Conservation (phyloP, 2,113 vertebrate genomes). For the Paralichthys olivaceus region DNA sequence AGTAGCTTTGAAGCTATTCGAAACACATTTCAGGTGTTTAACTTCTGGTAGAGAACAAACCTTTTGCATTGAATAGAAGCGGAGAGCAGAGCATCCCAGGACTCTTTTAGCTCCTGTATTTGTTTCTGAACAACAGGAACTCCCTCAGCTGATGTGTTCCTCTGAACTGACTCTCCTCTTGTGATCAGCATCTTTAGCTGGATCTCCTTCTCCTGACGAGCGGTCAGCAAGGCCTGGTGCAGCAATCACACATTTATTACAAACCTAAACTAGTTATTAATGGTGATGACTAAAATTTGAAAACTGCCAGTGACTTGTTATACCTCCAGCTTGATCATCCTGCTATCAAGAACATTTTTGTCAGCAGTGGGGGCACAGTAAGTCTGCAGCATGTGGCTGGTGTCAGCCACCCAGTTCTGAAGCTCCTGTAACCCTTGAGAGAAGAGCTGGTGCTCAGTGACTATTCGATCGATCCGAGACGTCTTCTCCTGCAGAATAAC, state of each 20-base stretch:
- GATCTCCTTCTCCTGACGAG: constrained; percentile 96
- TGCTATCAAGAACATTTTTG: constrained; percentile 91
- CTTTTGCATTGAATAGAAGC: constrained; percentile 94
- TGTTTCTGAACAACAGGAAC: constrained; percentile 86
- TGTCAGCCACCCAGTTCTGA: constrained; percentile 93
- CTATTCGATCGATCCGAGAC: constrained; percentile 90
- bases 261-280: background rate
- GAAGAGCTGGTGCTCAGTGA: constrained; percentile 93
- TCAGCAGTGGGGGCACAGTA: constrained; percentile 91
- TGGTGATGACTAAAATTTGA: background rate
- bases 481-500: constrained; percentile 89
- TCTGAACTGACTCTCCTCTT: constrained; percentile 93
- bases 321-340: constrained; percentile 97
- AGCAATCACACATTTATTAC: constrained; percentile 20
- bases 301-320: background rate
- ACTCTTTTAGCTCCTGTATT: constrained; percentile 90
- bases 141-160: constrained; percentile 93
- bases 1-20: too few relatives aligned
- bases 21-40: background rate
- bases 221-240: constrained; percentile 86
- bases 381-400: constrained; percentile 90
- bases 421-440: constrained; percentile 89
- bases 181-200: constrained; percentile 94
- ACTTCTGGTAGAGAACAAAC: constrained; percentile 68
- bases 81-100: constrained; percentile 91